These are phyloP conservation scores for Catotricha subobsoleta DNA, from an alignment of 2,888 invertebrate genomes.

Conservation along the genomic window DNA sequence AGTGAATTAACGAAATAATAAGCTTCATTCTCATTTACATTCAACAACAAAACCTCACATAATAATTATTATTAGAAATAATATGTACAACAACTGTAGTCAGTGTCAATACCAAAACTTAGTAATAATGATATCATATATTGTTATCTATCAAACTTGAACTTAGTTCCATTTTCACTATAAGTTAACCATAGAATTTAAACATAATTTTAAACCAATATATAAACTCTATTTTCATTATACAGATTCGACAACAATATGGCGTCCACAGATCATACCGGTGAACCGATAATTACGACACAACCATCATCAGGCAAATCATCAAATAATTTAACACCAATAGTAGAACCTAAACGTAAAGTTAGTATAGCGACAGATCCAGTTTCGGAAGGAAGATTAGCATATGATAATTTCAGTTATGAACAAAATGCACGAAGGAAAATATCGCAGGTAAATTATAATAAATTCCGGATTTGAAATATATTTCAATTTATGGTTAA, in stretches of 20 bases:
- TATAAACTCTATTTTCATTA: too few relatives aligned
- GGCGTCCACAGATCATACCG: slow-evolving; percentile 1
- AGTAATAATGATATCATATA: too few relatives aligned
- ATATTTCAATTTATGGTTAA: slow-evolving; percentile 16
- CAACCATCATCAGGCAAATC: slow-evolving; percentile 12
- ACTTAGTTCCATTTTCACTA: not conserved
- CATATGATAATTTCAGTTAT: slow-evolving; percentile 45
- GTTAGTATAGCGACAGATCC: slow-evolving; percentile 46
- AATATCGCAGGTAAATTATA: slow-evolving; percentile 28
- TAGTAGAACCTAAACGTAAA: slow-evolving; percentile 34
- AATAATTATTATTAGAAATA: too few relatives aligned
- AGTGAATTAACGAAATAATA: too few relatives aligned
- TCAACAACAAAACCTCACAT: too few relatives aligned
- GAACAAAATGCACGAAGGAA: slow-evolving; percentile 36
- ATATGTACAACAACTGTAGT: too few relatives aligned
- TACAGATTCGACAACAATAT: slow-evolving; percentile 6
- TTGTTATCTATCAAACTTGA: too few relatives aligned
- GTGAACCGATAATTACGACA: slow-evolving; percentile 15
- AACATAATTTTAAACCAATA: too few relatives aligned
- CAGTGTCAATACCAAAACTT: too few relatives aligned
- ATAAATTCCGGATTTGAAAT: too few relatives aligned
- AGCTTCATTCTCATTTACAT: too few relatives aligned
- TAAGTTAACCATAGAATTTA: not conserved
- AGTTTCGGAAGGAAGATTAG: slow-evolving; percentile 30
- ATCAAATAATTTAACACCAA: slow-evolving; percentile 16